Percentiles rank a stretch among this genome's conserved stretches.
phyloP scores from a whole-genome alignment of 2,888 invertebrate genomes.

The Heliothis peltigera region DNA sequence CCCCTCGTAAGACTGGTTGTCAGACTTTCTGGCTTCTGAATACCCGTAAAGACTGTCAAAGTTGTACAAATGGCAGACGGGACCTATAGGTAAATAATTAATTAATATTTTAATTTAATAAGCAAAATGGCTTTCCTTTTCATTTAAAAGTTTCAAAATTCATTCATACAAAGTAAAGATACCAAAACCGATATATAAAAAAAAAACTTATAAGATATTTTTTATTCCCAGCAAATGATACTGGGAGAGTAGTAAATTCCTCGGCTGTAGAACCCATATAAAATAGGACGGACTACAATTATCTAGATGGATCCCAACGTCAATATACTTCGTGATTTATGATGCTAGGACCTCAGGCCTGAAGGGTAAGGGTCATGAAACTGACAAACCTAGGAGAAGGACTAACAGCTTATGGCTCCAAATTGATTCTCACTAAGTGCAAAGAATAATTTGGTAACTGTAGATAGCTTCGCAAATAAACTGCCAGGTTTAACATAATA shows the following conservation, averaged over 20 bases:
- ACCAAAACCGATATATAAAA: no score
- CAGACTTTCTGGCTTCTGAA: no score
- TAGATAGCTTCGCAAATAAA: not conserved
- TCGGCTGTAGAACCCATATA: constrained; percentile 18
- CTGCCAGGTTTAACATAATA: no score
- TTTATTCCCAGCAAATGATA: not conserved
- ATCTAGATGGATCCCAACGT: constrained; percentile 44
- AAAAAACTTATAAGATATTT: no score
- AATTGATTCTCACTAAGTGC: constrained; percentile 38
- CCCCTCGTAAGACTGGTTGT: no score
- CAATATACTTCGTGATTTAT: constrained; percentile 50
- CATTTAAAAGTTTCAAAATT: no score
- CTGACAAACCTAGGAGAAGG: constrained; percentile 22
- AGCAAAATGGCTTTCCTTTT: no score
- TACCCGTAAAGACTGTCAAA: no score
- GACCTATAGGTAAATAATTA: no score
- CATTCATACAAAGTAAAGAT: no score
- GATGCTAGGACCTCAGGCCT: constrained; percentile 24
- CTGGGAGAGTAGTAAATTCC: constrained; percentile 3
- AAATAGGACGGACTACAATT: constrained; percentile 37
- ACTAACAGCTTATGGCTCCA: constrained; percentile 25
- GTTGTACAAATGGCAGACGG: no score
- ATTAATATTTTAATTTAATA: no score
- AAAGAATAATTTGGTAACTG: not conserved
- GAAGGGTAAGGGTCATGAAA: constrained; percentile 27